Evolutionary conservation across 2,797 vertebrate species (phyloP), one percentile per base, ranked within the genome.

Genomic region (Lateolabrax maculatus): DNA sequence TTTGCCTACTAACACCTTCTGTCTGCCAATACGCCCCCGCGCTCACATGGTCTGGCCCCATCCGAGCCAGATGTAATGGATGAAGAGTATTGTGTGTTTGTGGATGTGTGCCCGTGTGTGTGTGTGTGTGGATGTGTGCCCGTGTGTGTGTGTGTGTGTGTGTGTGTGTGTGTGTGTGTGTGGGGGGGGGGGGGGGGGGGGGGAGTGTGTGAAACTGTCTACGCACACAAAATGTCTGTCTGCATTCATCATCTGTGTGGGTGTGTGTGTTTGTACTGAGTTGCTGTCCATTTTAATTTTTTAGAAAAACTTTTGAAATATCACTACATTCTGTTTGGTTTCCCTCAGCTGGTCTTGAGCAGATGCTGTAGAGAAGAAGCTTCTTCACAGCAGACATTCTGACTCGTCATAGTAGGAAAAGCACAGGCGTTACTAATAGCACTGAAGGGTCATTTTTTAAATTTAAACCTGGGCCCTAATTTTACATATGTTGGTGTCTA

Each of bases 1-100:
- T 83, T 89, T 88, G 85, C 85, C 86, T 86, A 90, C 92, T 75
- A 69, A 92, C 88, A 84, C 88, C 87, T 85, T 70, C 48, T 0
- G 68, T 61, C 83, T 88, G 90, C 90, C 91, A 91, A 77, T 8
- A 87, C 89, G 60, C 93, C 90, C 81, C 89, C 87, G 6, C 84
- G 0, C 88, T 92, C 90, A 89, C 89, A 84, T 79, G 89, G 36
- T 73, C 82, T 55, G 83, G 64, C 67, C 56, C n/a, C 18, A 9
- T 76, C 84, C 49, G 37, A 58, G 70, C 84, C 88, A 90, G 87
- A 89, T 91, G 88, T 87, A 79, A 83, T n/a, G 85, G 80, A 87
- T 79, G 83, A 82, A 78, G 73, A 74, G 69, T 21, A 70, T 16
- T 64, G 65, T 78, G 80, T 49, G 83, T 78, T 31, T 51, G 43